Conservation (phyloP, 2,888 invertebrate genomes). For the Melanchra persicariae region DNA sequence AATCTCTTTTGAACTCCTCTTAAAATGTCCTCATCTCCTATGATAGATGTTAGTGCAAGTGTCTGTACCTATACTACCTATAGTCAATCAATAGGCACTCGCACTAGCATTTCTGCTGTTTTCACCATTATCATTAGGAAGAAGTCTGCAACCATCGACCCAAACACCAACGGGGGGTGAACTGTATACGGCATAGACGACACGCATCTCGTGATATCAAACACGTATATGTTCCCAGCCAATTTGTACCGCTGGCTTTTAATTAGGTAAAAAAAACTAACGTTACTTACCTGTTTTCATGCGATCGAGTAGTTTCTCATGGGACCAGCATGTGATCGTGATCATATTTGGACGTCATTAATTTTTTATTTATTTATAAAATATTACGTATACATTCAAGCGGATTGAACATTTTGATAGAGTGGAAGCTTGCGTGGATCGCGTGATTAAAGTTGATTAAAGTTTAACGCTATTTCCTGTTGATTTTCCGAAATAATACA, state of each 20-base stretch:
- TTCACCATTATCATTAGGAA: slow-evolving; percentile 13
- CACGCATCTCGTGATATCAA: slow-evolving; percentile 51
- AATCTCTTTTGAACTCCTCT: background rate
- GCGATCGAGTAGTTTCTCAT: slow-evolving; percentile 59
- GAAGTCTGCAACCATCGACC: slow-evolving; percentile 21
- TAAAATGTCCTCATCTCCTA: background rate
- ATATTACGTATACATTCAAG: slow-evolving; percentile 39
- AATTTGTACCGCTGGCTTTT: slow-evolving; percentile 66
- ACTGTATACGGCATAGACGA: slow-evolving; percentile 46
- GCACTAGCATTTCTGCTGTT: background rate
- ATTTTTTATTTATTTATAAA: slow-evolving; percentile 55
- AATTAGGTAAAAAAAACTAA: slow-evolving; percentile 65
- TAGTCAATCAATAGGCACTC: background rate
- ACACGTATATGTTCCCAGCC: slow-evolving; percentile 59
- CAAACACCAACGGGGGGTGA: slow-evolving; percentile 41
- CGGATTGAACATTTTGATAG: slow-evolving; percentile 41
- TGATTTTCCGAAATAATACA: background rate
- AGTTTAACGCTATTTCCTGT: background rate
- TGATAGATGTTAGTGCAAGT: too few species aligned
- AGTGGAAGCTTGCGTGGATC: background rate
- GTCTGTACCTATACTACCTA: too few species aligned
- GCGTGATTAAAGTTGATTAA: slow-evolving; percentile 7
- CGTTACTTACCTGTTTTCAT: slow-evolving; percentile 58
- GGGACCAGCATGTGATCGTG: slow-evolving; percentile 51
- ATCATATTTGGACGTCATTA: slow-evolving; percentile 67